Conservation (phyloP, 2,888 invertebrate genomes). For the Chromoteleia sp. region DNA sequence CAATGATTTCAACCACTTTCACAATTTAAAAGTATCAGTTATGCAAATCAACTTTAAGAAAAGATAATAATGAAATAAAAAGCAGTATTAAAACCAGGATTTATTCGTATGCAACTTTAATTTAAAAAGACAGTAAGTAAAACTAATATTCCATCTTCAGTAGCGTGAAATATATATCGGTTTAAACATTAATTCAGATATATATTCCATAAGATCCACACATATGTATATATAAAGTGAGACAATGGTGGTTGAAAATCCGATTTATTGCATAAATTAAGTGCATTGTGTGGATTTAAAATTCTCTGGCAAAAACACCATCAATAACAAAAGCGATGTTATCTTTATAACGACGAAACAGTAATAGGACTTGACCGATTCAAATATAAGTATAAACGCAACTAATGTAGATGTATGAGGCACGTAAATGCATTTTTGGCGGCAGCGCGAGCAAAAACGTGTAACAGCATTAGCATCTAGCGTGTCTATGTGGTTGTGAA, state of each 20-base stretch:
- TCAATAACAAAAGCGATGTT: constrained; percentile 9
- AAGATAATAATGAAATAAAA: constrained; percentile 1
- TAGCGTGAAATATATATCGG: constrained; percentile 4
- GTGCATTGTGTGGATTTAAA: constrained; percentile 5
- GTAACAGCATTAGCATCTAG: constrained; percentile 48
- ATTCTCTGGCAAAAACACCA: not conserved
- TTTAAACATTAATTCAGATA: not conserved
- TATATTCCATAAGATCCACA: not conserved
- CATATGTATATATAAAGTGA: not conserved
- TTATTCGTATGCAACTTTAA: not conserved
- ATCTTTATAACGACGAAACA: too few species aligned
- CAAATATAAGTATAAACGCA: constrained; percentile 2
- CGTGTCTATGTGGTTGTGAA: constrained; percentile 29
- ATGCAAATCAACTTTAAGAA: not conserved
- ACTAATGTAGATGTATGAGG: constrained; percentile 33
- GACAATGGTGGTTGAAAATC: constrained; percentile 2
- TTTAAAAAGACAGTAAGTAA: not conserved
- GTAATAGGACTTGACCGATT: not conserved
- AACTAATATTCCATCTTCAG: not conserved
- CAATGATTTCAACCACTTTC: not conserved
- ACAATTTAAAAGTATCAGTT: not conserved
- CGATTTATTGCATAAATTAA: constrained; percentile 31
- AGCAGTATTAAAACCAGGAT: not conserved
- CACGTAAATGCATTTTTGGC: constrained; percentile 51
- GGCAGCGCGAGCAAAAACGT: constrained; percentile 42